Evolutionary conservation across 2,888 invertebrate genomes (phyloP), one percentile per base, ranked within the genome.

Genomic region (Shargacucullia verbasci): DNA sequence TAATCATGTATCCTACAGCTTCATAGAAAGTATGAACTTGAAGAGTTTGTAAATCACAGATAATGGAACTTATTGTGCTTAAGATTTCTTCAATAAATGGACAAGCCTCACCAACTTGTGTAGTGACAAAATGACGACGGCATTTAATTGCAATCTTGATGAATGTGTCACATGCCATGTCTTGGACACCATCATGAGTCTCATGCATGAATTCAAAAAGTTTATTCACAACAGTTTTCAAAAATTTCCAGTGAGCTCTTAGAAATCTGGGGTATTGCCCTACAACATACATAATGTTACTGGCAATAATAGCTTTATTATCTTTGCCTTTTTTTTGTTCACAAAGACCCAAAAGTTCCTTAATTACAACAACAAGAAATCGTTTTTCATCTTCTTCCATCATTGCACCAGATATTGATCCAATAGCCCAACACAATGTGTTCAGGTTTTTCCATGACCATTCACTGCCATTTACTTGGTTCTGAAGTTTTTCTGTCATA

Each of bases 361-460:
- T 99, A 70, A 99, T 99, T 44, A 99, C 99, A 50, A 99, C 99
- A 53, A 99, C 99, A 78, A 99, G 95, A 93, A 99, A 99, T 46
- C 99, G 95, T 87, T 99, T 99, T 86, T 99, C 99, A 92, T 99
- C 99, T 90, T 99, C 99, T 90, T 99, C 99, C 87, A 98, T 97
- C 97, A 99, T 99, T 52, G 99, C 99, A 81, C 99, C 99, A 77
- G 98, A 99, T 86, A 99, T 99, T 57, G 99, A 99, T 44, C 99
- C 99, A 82, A 99, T 99, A 8, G 99, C 99, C 99, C 99, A 99
- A 87, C 99, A 99, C 34, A 99, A 95, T 44, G 99, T 99, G 86
- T 99, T 99, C 54, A 99, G 95, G 92, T 99, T 99, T 91, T 99
- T 99, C 99, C 99, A 99, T 8, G 99, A 99, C 98, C 99, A 99